Conservation (phyloP, 2,797 vertebrate species). For the Catharus ustulatus region DNA sequence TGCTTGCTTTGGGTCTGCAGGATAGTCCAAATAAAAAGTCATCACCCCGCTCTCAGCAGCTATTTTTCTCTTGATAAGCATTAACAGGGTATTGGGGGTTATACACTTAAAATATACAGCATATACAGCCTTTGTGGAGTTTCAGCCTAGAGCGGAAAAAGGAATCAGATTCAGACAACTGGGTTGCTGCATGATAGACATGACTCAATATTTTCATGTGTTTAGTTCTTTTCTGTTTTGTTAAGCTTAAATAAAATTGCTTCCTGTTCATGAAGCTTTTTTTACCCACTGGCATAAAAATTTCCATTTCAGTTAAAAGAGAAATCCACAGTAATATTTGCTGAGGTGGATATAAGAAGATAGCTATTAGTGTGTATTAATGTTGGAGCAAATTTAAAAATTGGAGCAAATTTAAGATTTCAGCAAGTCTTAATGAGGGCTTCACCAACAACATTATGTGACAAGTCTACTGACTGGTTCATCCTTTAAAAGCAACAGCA, state of each 20-base stretch:
- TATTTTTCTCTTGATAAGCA: neutral
- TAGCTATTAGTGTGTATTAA: neutral
- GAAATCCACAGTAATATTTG: neutral
- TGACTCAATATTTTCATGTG: neutral
- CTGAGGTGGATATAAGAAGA: neutral
- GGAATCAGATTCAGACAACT: neutral
- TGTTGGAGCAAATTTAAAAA: neutral
- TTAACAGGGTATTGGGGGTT: neutral
- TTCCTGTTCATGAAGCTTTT: neutral
- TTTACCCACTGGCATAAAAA: neutral
- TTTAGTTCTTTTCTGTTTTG: neutral
- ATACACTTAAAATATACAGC: neutral
- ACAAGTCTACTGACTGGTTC: neutral
- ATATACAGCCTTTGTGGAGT: neutral
- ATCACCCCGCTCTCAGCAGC: neutral
- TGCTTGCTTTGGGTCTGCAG: fast-evolving
- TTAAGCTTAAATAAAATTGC: neutral
- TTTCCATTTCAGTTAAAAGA: neutral
- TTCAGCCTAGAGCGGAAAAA: neutral
- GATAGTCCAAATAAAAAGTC: neutral
- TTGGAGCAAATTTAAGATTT: neutral
- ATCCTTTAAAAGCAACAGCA: neutral
- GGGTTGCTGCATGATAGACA: neutral
- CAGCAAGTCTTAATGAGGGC: neutral
- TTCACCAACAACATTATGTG: neutral